Base-by-base conservation (phyloP, 2,888 invertebrate species). In the Acronicta alni region DNA sequence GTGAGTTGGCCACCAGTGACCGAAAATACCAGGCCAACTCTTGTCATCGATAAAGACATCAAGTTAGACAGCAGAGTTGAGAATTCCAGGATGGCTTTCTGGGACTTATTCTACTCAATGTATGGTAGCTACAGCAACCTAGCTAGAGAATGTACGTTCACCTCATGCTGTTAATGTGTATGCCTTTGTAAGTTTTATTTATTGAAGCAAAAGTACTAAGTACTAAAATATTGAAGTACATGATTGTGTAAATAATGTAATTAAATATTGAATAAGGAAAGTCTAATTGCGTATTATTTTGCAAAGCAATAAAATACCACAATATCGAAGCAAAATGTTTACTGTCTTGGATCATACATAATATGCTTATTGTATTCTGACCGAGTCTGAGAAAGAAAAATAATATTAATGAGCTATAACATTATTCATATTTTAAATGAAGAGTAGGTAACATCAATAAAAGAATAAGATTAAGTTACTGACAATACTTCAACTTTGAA, bases 51-150 rank as follows among this genome's bases (percentile, higher is more conserved):
- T 63, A 77, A 83, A 0, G 83, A 89, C 10, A 67, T 91, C 4
- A 62, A 67, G 14, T 62, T 91, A 53, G 85, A 88, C 37, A 75
- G 80, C 23, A 79, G 94, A 47, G 84, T 89, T 7, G 79, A 83
- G 47, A 86, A 89, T 47, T 84, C 89, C 8, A 84, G 91, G 17
- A 90, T 91, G 88, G 89, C 92, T 0, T 93, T 91, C 67, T 93
- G 94, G 94, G 91, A 93, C 51, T 83, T 93, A 2, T 93, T 93
- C 65, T 89, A 91, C 57, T 79, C 82, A 9, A 70, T 83, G 18
- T 93, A 92, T 38, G 92, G 88, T 7, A 84, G 76, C 61, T 82
- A 86, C 44, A 89, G 85, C 56, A 88, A 83, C 53, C 77, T 90
- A 23, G 67, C 75, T 10, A 70, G 88, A 44, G 75, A 83, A 9